A percentile compares a stretch with the other conserved stretches of the same genome.
Evolutionary conservation across 1,140 invertebrate genomes (phyloP).

Genomic region (Hesperophylax magnus): DNA sequence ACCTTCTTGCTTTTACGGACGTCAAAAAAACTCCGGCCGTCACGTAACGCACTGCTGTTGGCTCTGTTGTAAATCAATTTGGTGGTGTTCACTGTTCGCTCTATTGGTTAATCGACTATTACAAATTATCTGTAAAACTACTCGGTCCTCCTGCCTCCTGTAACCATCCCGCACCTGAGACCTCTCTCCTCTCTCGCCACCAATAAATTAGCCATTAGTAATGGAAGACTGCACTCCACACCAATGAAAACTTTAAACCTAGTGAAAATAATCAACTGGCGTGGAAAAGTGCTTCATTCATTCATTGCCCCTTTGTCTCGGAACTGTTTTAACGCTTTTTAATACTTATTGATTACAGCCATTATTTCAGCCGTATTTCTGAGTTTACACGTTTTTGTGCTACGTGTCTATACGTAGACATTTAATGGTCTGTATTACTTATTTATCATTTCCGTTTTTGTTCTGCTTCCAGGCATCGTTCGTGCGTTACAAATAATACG

Average conservation of each 20-base stretch:
- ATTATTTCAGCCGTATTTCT: background rate
- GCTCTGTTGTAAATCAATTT: slow-evolving; percentile 50
- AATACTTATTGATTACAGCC: background rate
- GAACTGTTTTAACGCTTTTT: background rate
- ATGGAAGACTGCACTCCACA: slow-evolving; percentile 5
- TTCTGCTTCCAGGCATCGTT: no score
- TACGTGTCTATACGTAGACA: no score
- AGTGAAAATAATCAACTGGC: background rate
- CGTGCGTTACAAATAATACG: no score
- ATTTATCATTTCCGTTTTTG: no score
- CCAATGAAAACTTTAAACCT: background rate
- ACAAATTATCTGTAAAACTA: slow-evolving; percentile 45
- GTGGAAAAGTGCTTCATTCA: background rate
- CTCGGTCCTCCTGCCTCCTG: slow-evolving; percentile 19
- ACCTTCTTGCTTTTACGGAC: slow-evolving; percentile 2
- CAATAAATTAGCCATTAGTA: slow-evolving; percentile 48
- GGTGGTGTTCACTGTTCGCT: slow-evolving; percentile 39
- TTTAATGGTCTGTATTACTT: no score
- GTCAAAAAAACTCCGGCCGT: slow-evolving; percentile 21
- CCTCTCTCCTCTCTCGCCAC: slow-evolving; percentile 2
- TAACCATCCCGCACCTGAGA: background rate
- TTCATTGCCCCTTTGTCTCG: background rate
- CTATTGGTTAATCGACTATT: slow-evolving; percentile 49
- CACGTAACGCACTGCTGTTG: slow-evolving; percentile 33
- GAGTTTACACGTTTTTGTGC: background rate